Percentiles rank a stretch among this genome's conserved stretches.
Evolutionary conservation across 30 jellyfish, hydroid and myxozoan genomes (phyloP).

Genomic region (Aurelia sp.): DNA sequence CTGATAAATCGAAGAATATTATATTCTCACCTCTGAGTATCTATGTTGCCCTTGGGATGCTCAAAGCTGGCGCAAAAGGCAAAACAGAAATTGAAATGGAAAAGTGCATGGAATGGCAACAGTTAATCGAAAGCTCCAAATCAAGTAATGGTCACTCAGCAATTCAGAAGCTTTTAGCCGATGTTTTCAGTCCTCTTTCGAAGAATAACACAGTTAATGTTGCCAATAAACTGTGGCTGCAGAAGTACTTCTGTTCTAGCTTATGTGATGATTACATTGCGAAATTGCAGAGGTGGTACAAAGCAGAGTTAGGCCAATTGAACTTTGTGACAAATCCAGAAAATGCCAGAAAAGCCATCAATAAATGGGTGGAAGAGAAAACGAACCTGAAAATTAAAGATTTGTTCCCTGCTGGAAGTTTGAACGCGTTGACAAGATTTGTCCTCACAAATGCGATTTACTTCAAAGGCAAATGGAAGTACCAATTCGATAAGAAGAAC

Average conservation of each 20-base stretch:
- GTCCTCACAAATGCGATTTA: slow-evolving; percentile 73
- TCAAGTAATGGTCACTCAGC: slow-evolving; percentile 29
- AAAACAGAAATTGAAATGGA: slow-evolving; percentile 58
- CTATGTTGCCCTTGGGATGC: slow-evolving; percentile 69
- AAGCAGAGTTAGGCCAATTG: slow-evolving; percentile 36
- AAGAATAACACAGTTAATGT: slow-evolving; percentile 38
- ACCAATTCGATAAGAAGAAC: slow-evolving; percentile 38
- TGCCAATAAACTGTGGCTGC: slow-evolving; percentile 86
- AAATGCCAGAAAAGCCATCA: slow-evolving; percentile 43
- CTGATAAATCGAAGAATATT: slow-evolving; percentile 51
- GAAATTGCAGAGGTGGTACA: slow-evolving; percentile 22
- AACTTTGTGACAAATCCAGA: slow-evolving; percentile 61
- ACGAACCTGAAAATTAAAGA: slow-evolving; percentile 67
- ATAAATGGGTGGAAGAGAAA: slow-evolving; percentile 76
- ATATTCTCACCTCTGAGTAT: slow-evolving; percentile 76
- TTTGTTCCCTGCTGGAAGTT: slow-evolving; percentile 47
- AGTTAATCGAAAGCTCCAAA: slow-evolving; percentile 23
- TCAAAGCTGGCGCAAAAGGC: slow-evolving; percentile 71
- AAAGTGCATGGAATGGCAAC: slow-evolving; percentile 47
- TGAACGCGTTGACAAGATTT: slow-evolving; percentile 56
- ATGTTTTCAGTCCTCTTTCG: slow-evolving; percentile 25
- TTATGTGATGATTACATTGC: slow-evolving; percentile 24
- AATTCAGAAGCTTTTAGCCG: slow-evolving; percentile 15
- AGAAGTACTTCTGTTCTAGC: slow-evolving; percentile 33
- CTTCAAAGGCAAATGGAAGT: slow-evolving; percentile 75